Base-by-base conservation (phyloP, 2,797 vertebrate species). In the Novumbra hubbsi region DNA sequence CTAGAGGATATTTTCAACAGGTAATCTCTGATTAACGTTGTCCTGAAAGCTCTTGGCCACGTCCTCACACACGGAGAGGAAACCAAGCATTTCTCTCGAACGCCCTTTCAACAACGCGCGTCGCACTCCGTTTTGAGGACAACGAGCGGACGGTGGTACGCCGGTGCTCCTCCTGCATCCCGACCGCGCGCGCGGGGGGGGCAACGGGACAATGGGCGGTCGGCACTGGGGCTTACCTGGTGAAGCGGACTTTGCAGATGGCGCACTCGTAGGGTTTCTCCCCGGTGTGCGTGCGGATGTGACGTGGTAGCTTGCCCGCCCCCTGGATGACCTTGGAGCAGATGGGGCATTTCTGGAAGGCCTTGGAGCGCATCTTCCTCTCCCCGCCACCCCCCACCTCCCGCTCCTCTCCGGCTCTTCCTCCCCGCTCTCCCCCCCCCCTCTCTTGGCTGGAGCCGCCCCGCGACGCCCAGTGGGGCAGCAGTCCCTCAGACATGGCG, bases 321-420 rank as follows among this genome's bases (percentile, higher is more conserved):
- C 98, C 98, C 91, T 99, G 98, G 90, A 99, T 99, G 90, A 99
- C 97, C 93, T 99, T 99, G 89, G 96, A 95, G 5, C 98, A 99
- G 90, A 99, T 99, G 90, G 98, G 98, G 90, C 97, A 99, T 94
- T 99, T 98, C 90, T 99, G 98, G 92, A 98, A 99, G 92, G 98
- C 97, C 94, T 99, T 99, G 19, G 97, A 97, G 86, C 98, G 95
- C 94, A 98, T 98, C 93, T 98, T 98, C 90, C 97, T 97, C 90
- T 98, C 98, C 30, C 95, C 95, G 30, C 87, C 89, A 5, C 78
- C 81, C 52, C 86, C 88, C 57, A 82, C 89, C 77, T 77, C 86
- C 80, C 76, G 80, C 86, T 92, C 89, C 0, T 94, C 93, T 1
- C 84, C 81, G 19, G 85, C 86, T 68, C 90, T 72, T 95, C 90